Evolutionary conservation across 2,113 vertebrate genomes (phyloP), one percentile per base, ranked within the genome.

Genomic region (Calyptommatus sinebrachiatus): DNA sequence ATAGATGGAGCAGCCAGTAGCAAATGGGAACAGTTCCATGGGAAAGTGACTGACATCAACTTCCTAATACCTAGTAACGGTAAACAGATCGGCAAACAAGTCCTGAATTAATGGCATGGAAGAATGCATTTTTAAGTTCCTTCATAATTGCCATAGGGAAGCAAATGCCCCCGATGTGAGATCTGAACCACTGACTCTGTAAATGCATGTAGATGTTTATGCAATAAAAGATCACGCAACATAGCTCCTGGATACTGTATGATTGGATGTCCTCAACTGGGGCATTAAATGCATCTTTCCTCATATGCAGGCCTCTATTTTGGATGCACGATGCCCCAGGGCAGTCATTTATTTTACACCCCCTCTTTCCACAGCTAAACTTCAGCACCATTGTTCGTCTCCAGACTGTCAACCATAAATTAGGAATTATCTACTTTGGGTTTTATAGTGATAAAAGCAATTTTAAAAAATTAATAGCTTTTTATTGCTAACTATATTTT

Each of bases 21-120:
- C 67, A 78, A 82, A 83, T 77, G 85, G 73, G 75, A 84, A 89
- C 77, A 45, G 72, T 35, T 69, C 76, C 80, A 83, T 48, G 74
- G 76, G 70, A 82, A 88, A 88, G 72, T 48, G 26, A 68, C 60
- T 71, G 71, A 88, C 82, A 73, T 3, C 18, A 31, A 75, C 48
- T 84, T 46, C 7, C 46, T 79, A 1, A 83, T 82, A 77, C 76
- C 73, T n/a, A 81, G 31, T 18, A 81, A 84, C 28, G 79, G 20
- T 22, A 84, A 80, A 73, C 50, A 79, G 46, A 81, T 77, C 79
- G 79, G n/a, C 28, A 69, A 72, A 7, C 46, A 72, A 88, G 41
- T 7, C 66, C 81, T 68, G 72, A 82, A 46, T 62, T 28, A 48
- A 76, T 2, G 7, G 50, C 5, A 7, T 69, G 5, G 57, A 2